phyloP scores from a whole-genome alignment of 2,888 invertebrate species.

The Tortricodes alternella region DNA sequence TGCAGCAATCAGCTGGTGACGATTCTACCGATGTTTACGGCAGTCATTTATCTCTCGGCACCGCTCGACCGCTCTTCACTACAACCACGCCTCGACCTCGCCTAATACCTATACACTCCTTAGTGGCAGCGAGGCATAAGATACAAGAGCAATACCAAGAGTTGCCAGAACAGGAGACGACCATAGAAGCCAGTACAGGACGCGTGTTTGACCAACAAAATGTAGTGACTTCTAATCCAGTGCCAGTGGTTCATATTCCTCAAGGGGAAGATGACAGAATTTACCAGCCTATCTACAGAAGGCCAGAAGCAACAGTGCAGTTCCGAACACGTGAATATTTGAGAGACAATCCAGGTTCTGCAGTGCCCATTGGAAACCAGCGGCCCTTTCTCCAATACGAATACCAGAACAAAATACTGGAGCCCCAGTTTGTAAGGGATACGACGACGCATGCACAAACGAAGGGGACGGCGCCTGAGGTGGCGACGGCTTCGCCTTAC shows the following conservation, averaged over 20 bases:
- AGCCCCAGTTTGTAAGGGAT: slow-evolving; percentile 70
- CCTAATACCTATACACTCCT: slow-evolving; percentile 76
- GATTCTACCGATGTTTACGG: slow-evolving; percentile 88
- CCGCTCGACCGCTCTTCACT: slow-evolving; percentile 86
- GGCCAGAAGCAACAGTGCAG: slow-evolving; percentile 61
- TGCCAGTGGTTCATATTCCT: slow-evolving; percentile 81
- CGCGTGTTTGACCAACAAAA: slow-evolving; percentile 74
- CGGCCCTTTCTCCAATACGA: slow-evolving; percentile 77
- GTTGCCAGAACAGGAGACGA: slow-evolving; percentile 66
- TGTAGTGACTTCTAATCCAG: slow-evolving; percentile 77
- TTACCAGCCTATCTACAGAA: slow-evolving; percentile 67
- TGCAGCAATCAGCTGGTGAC: slow-evolving; percentile 84
- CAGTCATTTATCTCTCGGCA: slow-evolving; percentile 84
- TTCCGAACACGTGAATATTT: slow-evolving; percentile 76
- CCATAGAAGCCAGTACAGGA: slow-evolving; percentile 79
- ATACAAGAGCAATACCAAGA: slow-evolving; percentile 75
- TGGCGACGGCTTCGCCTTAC: slow-evolving; percentile 59
- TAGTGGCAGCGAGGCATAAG: slow-evolving; percentile 75
- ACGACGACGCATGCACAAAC: slow-evolving; percentile 47
- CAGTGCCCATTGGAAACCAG: slow-evolving; percentile 78
- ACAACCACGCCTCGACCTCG: slow-evolving; percentile 84
- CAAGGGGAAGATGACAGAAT: slow-evolving; percentile 66
- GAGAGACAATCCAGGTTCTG: slow-evolving; percentile 74
- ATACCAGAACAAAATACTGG: slow-evolving; percentile 73
- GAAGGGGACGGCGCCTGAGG: slow-evolving; percentile 57